Conservation (phyloP, 2,888 invertebrate genomes). For the Torymus texanus region DNA sequence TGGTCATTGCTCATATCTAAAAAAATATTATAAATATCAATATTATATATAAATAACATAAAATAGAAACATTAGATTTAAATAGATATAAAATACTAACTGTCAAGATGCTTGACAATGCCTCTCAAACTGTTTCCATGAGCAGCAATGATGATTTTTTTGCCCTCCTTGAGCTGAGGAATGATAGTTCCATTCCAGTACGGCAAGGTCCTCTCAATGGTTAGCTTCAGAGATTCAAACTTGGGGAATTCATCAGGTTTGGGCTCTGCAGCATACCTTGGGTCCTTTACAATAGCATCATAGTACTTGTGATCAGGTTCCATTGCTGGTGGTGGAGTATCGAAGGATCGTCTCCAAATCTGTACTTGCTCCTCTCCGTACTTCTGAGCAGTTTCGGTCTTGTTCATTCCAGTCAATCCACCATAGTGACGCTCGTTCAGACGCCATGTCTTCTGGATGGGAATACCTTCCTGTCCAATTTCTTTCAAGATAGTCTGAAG, state of each 20-base stretch:
- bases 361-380: conserved; percentile 91
- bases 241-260: conserved; percentile 86
- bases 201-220: conserved; percentile 88
- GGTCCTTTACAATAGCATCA: conserved; percentile 84
- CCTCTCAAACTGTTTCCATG: conserved; percentile 92
- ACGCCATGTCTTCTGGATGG: conserved; percentile 86
- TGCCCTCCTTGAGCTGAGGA: conserved; percentile 88
- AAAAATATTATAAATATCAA: conserved; percentile 20
- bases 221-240: conserved; percentile 88
- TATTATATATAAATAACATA: conserved; percentile 4
- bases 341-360: conserved; percentile 90
- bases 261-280: conserved; percentile 83
- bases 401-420: conserved; percentile 89
- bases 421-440: conserved; percentile 93
- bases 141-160: conserved; percentile 87
- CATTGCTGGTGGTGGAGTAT: conserved; percentile 89
- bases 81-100: conserved; percentile 75
- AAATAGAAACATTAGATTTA: conserved; percentile 1
- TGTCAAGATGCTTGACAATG: conserved; percentile 90
- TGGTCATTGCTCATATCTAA: conserved; percentile 77
- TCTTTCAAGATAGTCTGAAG: conserved; percentile 82
- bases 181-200: conserved; percentile 91
- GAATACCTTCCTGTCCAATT: conserved; percentile 82
- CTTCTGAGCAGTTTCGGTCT: conserved; percentile 88
- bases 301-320: conserved; percentile 85